These are phyloP conservation scores for Drosophila pruinosa DNA, from an alignment of 1,140 invertebrate genomes.

Conservation along the genomic window DNA sequence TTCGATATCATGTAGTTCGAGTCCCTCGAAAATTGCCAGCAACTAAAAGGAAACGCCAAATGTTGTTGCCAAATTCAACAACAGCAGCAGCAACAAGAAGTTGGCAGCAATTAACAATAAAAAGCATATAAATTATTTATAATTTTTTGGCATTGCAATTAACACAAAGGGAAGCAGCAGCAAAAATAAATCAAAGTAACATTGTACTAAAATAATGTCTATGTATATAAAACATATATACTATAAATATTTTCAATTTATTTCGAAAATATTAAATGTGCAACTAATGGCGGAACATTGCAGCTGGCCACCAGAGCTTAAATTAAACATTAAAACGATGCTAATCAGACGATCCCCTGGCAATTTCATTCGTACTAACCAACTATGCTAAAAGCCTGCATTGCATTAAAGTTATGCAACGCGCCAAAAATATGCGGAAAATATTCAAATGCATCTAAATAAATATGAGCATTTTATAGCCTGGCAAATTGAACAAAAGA, in stretches of 20 bases:
- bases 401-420: conserved; percentile 63
- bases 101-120: conserved; percentile 78
- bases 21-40: conserved; percentile 48
- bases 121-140: conserved; percentile 70
- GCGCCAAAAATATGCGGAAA: conserved; percentile 67
- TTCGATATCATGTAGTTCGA: conserved; percentile 7
- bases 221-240: background rate
- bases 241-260: conserved; percentile 9
- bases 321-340: conserved; percentile 81
- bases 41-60: conserved; percentile 78
- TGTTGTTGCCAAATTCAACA: conserved; percentile 65
- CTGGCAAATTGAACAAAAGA: conserved; percentile 44
- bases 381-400: conserved; percentile 64
- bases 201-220: conserved; percentile 12
- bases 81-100: conserved; percentile 64
- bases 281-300: conserved; percentile 38
- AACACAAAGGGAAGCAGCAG: conserved; percentile 42
- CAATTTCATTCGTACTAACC: conserved; percentile 48
- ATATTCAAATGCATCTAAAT: conserved; percentile 80
- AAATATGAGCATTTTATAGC: conserved; percentile 76
- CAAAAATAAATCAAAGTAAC: conserved; percentile 12
- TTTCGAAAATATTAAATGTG: conserved; percentile 46
- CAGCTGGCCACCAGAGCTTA: conserved; percentile 69
- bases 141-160: conserved; percentile 75
- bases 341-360: conserved; percentile 70